phyloP scores from a whole-genome alignment of 1,140 invertebrate genomes.

The Drosophila leontia region DNA sequence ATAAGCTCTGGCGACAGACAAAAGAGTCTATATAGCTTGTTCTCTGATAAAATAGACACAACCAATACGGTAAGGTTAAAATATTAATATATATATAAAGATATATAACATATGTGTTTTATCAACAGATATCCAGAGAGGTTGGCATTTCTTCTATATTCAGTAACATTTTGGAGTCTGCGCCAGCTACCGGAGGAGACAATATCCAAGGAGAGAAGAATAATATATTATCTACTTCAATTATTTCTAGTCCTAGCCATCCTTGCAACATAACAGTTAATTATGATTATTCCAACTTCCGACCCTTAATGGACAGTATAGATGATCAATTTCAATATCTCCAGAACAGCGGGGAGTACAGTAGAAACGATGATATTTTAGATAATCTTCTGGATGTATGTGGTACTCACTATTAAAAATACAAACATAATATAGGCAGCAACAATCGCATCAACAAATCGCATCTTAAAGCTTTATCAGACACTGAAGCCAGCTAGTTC shows the following conservation, averaged over 20 bases:
- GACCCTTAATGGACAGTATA: slow-evolving; percentile 60
- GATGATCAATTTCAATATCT: slow-evolving; percentile 71
- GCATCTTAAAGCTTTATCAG: not conserved
- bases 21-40: slow-evolving; percentile 33
- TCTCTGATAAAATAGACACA: slow-evolving; percentile 37
- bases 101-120: not conserved
- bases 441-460: too few species aligned
- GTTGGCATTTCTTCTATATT: slow-evolving; percentile 33
- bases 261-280: slow-evolving; percentile 34
- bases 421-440: too few species aligned
- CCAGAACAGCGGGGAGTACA: slow-evolving; percentile 35
- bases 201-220: slow-evolving; percentile 23
- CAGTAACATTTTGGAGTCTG: slow-evolving; percentile 31
- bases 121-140: slow-evolving; percentile 47
- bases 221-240: slow-evolving; percentile 10
- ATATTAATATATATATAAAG: not conserved
- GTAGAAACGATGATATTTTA: too few species aligned
- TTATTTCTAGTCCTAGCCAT: slow-evolving; percentile 20
- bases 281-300: slow-evolving; percentile 54
- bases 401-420: slow-evolving; percentile 65
- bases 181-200: slow-evolving; percentile 1
- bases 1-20: slow-evolving; percentile 34
- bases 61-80: slow-evolving; percentile 43
- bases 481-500: not conserved
- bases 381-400: slow-evolving; percentile 74